Evolutionary conservation across 2,888 invertebrate species (phyloP), one percentile per base, ranked within the genome.

Genomic region (Caenorhabditis sp.): DNA sequence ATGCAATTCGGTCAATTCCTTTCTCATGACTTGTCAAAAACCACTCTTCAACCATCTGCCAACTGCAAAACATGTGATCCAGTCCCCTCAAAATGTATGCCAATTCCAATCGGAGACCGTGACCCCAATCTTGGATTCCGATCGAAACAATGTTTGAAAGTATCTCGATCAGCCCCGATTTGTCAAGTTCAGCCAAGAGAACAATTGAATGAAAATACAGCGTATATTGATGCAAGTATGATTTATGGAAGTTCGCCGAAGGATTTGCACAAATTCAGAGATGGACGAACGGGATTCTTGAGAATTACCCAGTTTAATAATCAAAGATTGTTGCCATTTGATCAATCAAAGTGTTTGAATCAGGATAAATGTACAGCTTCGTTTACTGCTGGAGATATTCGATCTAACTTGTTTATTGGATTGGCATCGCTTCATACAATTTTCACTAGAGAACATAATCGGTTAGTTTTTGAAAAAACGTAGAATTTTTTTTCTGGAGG

Each of bases 181-280:
- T 99, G 99, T 88, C 96, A 97, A 17, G 95, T 96, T 0, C 97
- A 96, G 27, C 94, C 94, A 0, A 91, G 99, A 62, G 95, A 99
- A 88, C 99, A 99, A 90, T 82, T 90, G 20, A 90, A 90, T 82
- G 87, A 88, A 72, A 88, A 88, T 70, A 97, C 99, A 4, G 93
- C 96, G 0, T 99, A 91, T 87, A 93, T 99, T 70, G 96, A 99
- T 89, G 97, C 70, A 54, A 96, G 96, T 17, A 95, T 95, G 90
- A 93, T 99, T 0, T 99, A 99, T 88, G 97, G 97, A 4, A 97
- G 93, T 25, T 70, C 70, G 5, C 56, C 62, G 27, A 70, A 75
- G 38, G 87, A 87, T 73, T 70, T 85, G 56, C 81, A 79, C 78
- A 87, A 86, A 62, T 86, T 87, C 77, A 78, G 87, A 58, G 84